phyloP scores from a whole-genome alignment of 1,140 invertebrate species.

The Idris sp. region DNA sequence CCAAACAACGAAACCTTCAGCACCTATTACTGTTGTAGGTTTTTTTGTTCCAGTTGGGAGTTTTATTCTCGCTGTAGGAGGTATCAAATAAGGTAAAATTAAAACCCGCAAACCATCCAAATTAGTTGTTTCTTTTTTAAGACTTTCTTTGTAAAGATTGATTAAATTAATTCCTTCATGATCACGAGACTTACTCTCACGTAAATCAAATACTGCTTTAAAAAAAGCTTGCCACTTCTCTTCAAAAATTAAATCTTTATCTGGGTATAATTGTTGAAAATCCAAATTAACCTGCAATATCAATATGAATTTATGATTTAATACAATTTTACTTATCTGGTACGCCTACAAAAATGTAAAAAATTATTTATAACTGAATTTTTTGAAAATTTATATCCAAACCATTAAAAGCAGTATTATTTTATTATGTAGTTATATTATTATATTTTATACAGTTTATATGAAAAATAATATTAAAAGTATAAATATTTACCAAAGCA shows the following conservation, averaged over 20 bases:
- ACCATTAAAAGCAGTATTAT: too few species aligned
- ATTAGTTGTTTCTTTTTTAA: not conserved
- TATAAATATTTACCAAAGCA: conserved; percentile 5
- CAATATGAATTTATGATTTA: not conserved
- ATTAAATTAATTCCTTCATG: not conserved
- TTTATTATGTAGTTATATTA: too few species aligned
- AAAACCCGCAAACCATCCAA: conserved; percentile 24
- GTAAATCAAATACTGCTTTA: not conserved
- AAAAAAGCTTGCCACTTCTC: conserved; percentile 12
- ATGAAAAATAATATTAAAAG: not conserved
- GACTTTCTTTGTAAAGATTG: not conserved
- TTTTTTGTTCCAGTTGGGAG: conserved; percentile 21
- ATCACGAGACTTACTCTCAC: not conserved
- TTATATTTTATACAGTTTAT: too few species aligned
- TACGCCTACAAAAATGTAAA: not conserved
- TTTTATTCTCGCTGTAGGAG: conserved; percentile 36
- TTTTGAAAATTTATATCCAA: not conserved
- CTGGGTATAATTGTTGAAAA: conserved; percentile 4
- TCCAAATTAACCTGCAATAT: conserved; percentile 10
- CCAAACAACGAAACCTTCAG: conserved; percentile 39
- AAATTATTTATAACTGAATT: not conserved
- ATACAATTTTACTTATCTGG: not conserved
- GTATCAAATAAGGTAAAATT: conserved; percentile 33
- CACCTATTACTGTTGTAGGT: conserved; percentile 23
- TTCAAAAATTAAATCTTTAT: conserved; percentile 1